Base-by-base conservation (phyloP, 2,888 invertebrate species). In the Drosophila melanosoma region DNA sequence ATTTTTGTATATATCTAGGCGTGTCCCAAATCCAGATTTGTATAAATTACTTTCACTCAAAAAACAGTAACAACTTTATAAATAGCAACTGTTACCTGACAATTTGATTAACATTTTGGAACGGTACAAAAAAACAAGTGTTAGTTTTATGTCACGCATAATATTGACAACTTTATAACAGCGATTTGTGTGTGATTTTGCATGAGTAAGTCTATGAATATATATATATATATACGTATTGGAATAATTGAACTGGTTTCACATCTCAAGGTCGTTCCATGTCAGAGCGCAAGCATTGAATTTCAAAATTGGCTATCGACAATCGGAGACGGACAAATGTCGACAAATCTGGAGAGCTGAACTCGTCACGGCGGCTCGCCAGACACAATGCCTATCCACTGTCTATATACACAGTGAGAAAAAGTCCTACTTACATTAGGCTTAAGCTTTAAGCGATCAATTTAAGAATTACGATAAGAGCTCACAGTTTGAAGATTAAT, bases 261-360 rank as follows among this genome's bases (percentile, higher is more conserved):
- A 23, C 53, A 51, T 52, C 80, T 76, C 85, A 85, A 85, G 85
- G 85, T 89, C 85, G 89, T 85, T 84, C 82, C 89, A 60, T 77
- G 77, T 70, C 87, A 74, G 87, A 69, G 33, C 60, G 52, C 51
- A 63, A 49, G 62, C 58, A 68, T 73, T 70, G 58, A 63, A 81
- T 71, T 73, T 70, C 51, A 66, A 70, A 81, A 83, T 77, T 77
- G 72, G 49, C 69, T 78, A 82, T 83, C 71, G 74, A 63, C 45
- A 61, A 67, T 79, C 83, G 59, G 75, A 56, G 65, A 48, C 53
- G 26, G 29, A 51, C 56, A 40, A 40, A 29, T 5, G n/a, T 49
- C 54, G 59, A 69, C 82, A 81, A 70, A 83, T 83, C 75, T 72
- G 72, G 70, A 63, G 67, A 67, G 64, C 75, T 74, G 57, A 74